Evolutionary conservation across 2,797 vertebrate genomes (phyloP).

Genomic region (Halcyon badia): DNA sequence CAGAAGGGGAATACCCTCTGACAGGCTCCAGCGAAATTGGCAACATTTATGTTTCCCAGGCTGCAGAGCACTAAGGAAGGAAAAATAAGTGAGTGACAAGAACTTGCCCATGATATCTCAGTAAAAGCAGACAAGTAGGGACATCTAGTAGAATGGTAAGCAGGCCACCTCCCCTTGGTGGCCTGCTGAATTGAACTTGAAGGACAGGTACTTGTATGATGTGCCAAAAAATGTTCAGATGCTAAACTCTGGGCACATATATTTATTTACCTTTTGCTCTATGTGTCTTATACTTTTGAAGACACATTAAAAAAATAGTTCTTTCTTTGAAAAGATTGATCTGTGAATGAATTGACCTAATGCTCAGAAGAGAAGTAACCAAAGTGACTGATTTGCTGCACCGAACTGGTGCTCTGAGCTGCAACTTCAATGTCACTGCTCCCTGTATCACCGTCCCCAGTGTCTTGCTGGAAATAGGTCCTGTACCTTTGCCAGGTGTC

Average conservation of each 20-base stretch:
- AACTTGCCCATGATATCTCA: rapidly evolving
- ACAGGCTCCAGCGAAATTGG: neutral
- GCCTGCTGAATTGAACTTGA: neutral
- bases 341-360: neutral
- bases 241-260: neutral
- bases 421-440: rapidly evolving
- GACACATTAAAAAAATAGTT: neutral
- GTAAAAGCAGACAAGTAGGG: neutral
- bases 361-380: neutral
- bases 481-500: neutral
- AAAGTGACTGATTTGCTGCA: neutral
- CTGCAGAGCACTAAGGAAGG: neutral
- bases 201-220: neutral
- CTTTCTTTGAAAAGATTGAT: neutral
- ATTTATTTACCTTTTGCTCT: neutral
- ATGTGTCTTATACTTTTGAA: neutral
- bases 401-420: rapidly evolving
- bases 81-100: rapidly evolving
- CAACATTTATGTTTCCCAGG: neutral
- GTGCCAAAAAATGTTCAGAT: neutral
- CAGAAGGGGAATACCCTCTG: neutral
- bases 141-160: neutral
- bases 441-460: rapidly evolving
- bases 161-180: neutral
- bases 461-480: neutral